Evolutionary conservation across 2,797 vertebrate genomes (phyloP).

Genomic region (Cyprinodon diabolis): DNA sequence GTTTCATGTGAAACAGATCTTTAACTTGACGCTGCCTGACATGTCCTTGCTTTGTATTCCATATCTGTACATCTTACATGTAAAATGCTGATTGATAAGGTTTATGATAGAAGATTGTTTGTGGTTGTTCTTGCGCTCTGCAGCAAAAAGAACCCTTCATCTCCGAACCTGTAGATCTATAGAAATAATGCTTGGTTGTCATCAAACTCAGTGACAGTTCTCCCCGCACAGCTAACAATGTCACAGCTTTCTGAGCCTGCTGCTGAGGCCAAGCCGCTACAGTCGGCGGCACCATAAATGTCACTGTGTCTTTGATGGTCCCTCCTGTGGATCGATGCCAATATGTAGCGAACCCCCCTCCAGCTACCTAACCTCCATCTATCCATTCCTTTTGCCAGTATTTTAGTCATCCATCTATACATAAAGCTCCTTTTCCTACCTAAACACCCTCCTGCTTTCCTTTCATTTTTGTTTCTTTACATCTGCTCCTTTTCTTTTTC

Average conservation of each 20-base stretch:
- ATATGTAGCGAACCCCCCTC: constrained; percentile 69
- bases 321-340: constrained; percentile 74
- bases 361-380: constrained; percentile 45
- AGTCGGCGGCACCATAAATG: constrained; percentile 67
- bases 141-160: constrained; percentile 50
- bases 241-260: constrained; percentile 49
- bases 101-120: background rate
- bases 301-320: constrained; percentile 72
- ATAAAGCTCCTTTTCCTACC: constrained; percentile 9
- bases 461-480: constrained; percentile 59
- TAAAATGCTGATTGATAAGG: background rate
- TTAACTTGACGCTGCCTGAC: constrained; percentile 18
- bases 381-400: constrained; percentile 21
- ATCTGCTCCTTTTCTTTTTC: constrained; percentile 26
- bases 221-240: constrained; percentile 53
- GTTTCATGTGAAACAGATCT: background rate
- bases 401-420: constrained; percentile 25
- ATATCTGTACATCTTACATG: background rate
- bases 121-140: constrained; percentile 1
- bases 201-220: constrained; percentile 39
- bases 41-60: background rate
- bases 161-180: constrained; percentile 42
- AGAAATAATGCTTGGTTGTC: constrained; percentile 49
- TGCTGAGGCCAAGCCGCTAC: constrained; percentile 44
- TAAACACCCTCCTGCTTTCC: constrained; percentile 11